Percentiles rank a stretch among this genome's conserved stretches.
phyloP scores from a whole-genome alignment of 2,888 invertebrate species.

The Drosophila mimica region DNA sequence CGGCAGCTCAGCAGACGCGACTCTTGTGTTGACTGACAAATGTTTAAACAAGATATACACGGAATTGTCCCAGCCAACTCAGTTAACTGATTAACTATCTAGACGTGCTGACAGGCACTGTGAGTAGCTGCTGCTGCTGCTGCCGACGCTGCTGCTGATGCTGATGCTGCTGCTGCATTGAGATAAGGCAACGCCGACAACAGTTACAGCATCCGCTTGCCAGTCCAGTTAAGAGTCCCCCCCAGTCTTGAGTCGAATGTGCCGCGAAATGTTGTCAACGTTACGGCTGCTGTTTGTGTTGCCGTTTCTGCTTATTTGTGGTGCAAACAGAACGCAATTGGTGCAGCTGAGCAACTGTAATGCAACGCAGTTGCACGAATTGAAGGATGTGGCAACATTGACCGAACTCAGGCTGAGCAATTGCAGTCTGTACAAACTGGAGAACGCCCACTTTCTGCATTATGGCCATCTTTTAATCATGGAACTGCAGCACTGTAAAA shows the following conservation, averaged over 20 bases:
- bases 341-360: constrained; percentile 65
- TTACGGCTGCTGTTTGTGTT: constrained; percentile 3
- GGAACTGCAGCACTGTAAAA: constrained; percentile 76
- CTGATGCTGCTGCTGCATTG: constrained; percentile 53
- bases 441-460: constrained; percentile 80
- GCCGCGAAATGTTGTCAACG: constrained; percentile 34
- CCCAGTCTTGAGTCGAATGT: constrained; percentile 52
- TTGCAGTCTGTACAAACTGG: constrained; percentile 75
- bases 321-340: constrained; percentile 10
- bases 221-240: background rate
- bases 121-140: constrained; percentile 47
- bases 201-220: constrained; percentile 26
- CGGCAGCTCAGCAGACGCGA: constrained; percentile 15
- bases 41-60: constrained; percentile 48
- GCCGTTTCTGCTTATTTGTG: constrained; percentile 13
- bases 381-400: constrained; percentile 41
- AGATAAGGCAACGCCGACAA: constrained; percentile 53
- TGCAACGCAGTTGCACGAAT: constrained; percentile 36
- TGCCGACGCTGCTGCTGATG: accelerated
- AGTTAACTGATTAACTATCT: constrained; percentile 70
- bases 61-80: constrained; percentile 29
- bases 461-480: constrained; percentile 68
- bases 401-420: constrained; percentile 67
- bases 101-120: constrained; percentile 59
- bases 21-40: constrained; percentile 47